phyloP scores from a whole-genome alignment of 2,113 vertebrate species.

The Falco punctatus region DNA sequence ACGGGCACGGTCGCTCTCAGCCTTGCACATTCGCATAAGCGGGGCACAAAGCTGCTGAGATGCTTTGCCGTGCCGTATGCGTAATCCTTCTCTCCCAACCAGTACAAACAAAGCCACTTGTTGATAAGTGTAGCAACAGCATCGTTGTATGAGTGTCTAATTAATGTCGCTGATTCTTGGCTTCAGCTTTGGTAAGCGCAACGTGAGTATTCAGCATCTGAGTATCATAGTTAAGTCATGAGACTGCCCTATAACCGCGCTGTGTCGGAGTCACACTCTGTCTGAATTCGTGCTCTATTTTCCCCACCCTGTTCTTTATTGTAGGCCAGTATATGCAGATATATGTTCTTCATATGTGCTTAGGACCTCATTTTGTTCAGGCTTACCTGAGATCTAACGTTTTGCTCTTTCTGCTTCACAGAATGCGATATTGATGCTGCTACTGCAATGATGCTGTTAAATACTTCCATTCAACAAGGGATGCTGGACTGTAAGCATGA shows the following conservation, averaged over 20 bases:
- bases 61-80: background rate
- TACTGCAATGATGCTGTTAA: conserved; percentile 99
- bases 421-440: conserved; percentile 99
- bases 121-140: background rate
- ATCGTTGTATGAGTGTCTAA: background rate
- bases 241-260: background rate
- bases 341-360: background rate
- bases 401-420: conserved; percentile 77
- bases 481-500: conserved; percentile 93
- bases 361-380: background rate
- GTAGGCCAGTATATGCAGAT: background rate
- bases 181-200: background rate
- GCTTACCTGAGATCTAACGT: background rate
- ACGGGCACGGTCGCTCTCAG: background rate
- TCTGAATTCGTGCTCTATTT: background rate
- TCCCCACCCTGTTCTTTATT: background rate
- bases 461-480: conserved; percentile 96
- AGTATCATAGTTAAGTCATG: background rate
- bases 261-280: background rate
- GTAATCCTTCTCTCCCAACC: background rate
- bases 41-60: background rate
- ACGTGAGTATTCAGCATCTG: background rate
- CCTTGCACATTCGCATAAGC: background rate
- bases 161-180: background rate
- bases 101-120: conserved; percentile 9